These are phyloP conservation scores for Sebastes alutus DNA, from an alignment of 2,797 vertebrate genomes.

Conservation along the genomic window DNA sequence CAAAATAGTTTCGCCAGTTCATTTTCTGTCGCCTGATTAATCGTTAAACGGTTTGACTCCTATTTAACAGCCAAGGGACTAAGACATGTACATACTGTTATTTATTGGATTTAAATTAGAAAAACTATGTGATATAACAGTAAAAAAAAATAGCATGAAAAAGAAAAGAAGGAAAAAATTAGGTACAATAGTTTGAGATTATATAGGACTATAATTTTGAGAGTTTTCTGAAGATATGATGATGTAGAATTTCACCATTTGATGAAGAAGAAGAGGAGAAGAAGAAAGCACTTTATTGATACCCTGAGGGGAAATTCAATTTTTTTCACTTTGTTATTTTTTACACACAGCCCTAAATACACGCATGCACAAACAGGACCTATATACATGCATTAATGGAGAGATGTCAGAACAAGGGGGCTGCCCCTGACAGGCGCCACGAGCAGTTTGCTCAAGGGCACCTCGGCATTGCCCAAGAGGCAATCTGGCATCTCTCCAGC, in stretches of 20 bases:
- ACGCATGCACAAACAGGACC: too few relatives aligned
- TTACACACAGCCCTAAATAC: too few relatives aligned
- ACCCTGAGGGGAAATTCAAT: too few relatives aligned
- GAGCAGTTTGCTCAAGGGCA: too few relatives aligned
- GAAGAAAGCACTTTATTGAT: too few relatives aligned
- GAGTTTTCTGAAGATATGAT: background rate
- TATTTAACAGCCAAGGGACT: background rate
- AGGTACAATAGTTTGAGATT: background rate
- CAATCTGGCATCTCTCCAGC: too few relatives aligned
- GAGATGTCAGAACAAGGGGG: too few relatives aligned
- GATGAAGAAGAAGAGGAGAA: too few relatives aligned
- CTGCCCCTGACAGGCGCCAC: too few relatives aligned
- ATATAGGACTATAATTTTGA: background rate
- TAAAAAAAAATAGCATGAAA: background rate
- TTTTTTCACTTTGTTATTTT: too few relatives aligned
- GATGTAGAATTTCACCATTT: background rate
- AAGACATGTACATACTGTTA: background rate
- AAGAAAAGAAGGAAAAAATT: background rate
- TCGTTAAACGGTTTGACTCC: background rate
- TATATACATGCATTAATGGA: too few relatives aligned
- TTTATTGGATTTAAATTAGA: background rate
- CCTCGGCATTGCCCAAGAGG: fast-evolving
- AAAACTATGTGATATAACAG: background rate
- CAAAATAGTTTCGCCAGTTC: background rate
- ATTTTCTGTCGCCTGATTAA: background rate